These are phyloP conservation scores for Chlorodrepanis virens DNA, from an alignment of 2,113 vertebrate genomes.

Conservation along the genomic window DNA sequence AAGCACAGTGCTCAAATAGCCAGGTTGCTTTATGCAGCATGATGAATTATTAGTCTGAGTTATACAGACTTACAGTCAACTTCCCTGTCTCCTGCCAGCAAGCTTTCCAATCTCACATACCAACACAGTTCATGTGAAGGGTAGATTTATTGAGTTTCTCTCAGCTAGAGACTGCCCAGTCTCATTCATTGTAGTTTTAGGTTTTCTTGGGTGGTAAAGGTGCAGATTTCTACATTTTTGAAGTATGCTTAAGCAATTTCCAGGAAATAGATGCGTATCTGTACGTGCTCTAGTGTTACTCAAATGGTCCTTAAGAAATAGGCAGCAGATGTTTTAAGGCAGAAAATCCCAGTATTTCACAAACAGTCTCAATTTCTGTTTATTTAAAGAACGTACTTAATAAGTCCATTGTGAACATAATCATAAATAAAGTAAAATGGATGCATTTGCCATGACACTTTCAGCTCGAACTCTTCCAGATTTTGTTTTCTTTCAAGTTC, in stretches of 20 bases:
- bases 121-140: neutral
- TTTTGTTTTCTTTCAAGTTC: conserved; percentile 23
- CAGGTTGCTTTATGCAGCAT: neutral
- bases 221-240: neutral
- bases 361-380: conserved; percentile 22
- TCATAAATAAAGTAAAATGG: conserved; percentile 32
- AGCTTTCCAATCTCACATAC: neutral
- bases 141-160: conserved; percentile 22
- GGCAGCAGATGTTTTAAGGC: conserved; percentile 11
- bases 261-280: conserved; percentile 4
- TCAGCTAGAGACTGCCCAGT: neutral
- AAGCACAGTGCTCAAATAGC: neutral
- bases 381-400: neutral
- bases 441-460: neutral
- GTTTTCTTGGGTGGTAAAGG: neutral
- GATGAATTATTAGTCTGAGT: neutral
- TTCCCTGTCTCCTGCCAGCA: neutral
- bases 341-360: conserved; percentile 4
- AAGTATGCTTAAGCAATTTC: neutral
- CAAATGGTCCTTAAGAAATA: neutral
- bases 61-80: neutral
- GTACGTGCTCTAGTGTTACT: neutral
- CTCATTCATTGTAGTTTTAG: neutral
- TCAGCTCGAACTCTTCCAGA: neutral
- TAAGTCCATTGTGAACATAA: conserved; percentile 3